Base-by-base conservation (phyloP, 2,888 invertebrate genomes). In the Melipona beecheii region DNA sequence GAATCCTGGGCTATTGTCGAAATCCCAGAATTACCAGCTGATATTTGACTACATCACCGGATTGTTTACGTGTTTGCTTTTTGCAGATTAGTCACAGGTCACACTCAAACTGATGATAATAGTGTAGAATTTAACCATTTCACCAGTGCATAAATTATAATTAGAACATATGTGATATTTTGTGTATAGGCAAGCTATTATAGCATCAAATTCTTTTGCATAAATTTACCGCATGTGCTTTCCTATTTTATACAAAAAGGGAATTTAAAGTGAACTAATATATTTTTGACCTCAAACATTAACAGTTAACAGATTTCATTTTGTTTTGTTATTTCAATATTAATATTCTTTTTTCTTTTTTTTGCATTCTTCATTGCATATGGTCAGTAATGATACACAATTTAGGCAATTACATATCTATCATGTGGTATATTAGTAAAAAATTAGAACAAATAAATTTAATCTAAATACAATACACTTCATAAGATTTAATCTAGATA, bases 1-100 rank as follows among this genome's bases (percentile, higher is more conserved):
- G 97, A 96, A 98, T 96, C 96, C 98, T 97, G 98, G 97, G 97
- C 91, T 92, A 95, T 94, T 94, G 93, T 95, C 95, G 95, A 93
- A 94, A 96, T 96, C 97, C 97, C 98, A 98, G 97, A 98, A 98
- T 98, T 99, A 98, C 98, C 98, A 98, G 98, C 98, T 99, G 98
- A 99, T 99, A 99, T 98, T 98, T 97, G 96, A 95, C 95, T 95
- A 95, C 94, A 92, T 86, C 87, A 93, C 93, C 93, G 90, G 92
- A 92, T 91, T 90, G 79, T 84, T 77, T 87, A 86, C 87, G 85
- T 81, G 80, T 86, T 89, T 87, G 83, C 76, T 52, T 90, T 88
- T 88, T 89, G 86, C 86, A 84, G 91, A 94, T 94, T 94, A 94
- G 94, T 94, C 93, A 94, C 93, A 93, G 87, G 83, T 89, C 91